A percentile compares a stretch with the other conserved stretches of the same genome.
Conservation (phyloP, 2,888 invertebrate genomes). For the Merodon equestris region DNA sequence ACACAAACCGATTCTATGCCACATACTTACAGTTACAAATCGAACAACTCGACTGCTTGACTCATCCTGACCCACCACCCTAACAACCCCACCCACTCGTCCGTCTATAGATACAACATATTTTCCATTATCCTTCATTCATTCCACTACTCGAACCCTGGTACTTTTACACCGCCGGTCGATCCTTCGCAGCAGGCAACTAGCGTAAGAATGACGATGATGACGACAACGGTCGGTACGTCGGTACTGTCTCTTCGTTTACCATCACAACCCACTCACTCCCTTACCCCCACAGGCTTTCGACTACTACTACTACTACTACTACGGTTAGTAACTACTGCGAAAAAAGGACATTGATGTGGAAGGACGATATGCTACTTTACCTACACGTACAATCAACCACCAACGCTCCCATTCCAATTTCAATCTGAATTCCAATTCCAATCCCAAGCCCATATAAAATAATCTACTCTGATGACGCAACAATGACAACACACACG, state of each 20-base stretch:
- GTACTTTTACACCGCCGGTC: constrained; percentile 18
- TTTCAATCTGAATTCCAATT: constrained; percentile 40
- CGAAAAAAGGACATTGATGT: constrained; percentile 50
- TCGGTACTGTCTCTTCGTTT: too few relatives aligned
- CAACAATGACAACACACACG: constrained; percentile 65
- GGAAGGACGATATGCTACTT: constrained; percentile 50
- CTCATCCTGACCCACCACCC: constrained; percentile 1
- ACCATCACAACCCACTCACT: too few relatives aligned
- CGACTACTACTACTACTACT: constrained; percentile 10
- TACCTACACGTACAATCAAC: background rate
- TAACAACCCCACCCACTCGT: background rate
- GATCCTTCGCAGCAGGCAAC: constrained; percentile 25
- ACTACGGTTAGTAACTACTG: constrained; percentile 8
- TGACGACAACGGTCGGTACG: constrained; percentile 21
- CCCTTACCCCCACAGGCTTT: constrained; percentile 2
- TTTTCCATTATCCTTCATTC: constrained; percentile 65
- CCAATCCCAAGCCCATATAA: constrained; percentile 58
- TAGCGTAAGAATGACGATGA: constrained; percentile 31
- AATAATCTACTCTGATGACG: constrained; percentile 69
- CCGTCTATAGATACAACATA: constrained; percentile 40
- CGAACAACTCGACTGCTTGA: constrained; percentile 55
- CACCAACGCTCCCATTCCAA: constrained; percentile 24
- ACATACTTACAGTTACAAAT: constrained; percentile 69
- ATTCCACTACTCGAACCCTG: constrained; percentile 17
- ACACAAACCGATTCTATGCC: constrained; percentile 54